These are phyloP conservation scores for Caenorhabditis auriculariae DNA, from an alignment of 2,888 invertebrate species.

Conservation along the genomic window DNA sequence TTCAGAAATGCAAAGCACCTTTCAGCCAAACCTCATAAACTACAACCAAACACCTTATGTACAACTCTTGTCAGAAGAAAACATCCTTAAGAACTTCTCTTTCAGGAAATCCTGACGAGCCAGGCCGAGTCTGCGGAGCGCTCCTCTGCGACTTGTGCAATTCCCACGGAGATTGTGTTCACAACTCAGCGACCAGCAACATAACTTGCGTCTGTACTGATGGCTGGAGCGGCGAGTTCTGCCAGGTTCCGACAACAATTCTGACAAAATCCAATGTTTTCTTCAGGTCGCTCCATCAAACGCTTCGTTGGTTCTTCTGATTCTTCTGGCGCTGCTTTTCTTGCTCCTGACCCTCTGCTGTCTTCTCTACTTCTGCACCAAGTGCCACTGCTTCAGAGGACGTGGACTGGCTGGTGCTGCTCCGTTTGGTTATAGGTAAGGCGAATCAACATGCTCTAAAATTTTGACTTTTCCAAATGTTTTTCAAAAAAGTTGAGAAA, in stretches of 20 bases:
- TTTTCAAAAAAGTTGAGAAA: no score
- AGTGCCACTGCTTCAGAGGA: conserved; percentile 58
- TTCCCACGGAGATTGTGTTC: conserved; percentile 56
- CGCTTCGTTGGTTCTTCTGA: conserved; percentile 52
- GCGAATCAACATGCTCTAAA: neutral
- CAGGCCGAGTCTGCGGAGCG: conserved; percentile 60
- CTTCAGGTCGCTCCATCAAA: conserved; percentile 52
- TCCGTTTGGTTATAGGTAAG: conserved; percentile 30
- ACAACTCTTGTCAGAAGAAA: conserved; percentile 1
- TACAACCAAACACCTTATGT: conserved; percentile 9
- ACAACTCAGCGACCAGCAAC: conserved; percentile 58
- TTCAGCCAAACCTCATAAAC: no score
- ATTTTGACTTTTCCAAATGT: no score
- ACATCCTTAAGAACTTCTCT: no score
- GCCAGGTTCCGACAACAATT: conserved; percentile 28
- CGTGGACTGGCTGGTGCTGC: conserved; percentile 24
- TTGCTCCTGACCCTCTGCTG: conserved; percentile 59
- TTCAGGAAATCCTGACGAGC: conserved; percentile 58
- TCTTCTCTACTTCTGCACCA: conserved; percentile 60
- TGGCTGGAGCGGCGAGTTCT: conserved; percentile 58
- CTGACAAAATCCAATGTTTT: neutral
- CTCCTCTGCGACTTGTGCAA: conserved; percentile 60
- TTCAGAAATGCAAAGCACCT: no score
- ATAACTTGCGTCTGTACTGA: conserved; percentile 61
- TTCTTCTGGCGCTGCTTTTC: conserved; percentile 61